Base-by-base conservation (phyloP, 2,113 vertebrate species). In the Dipodomys ordii region DNA sequence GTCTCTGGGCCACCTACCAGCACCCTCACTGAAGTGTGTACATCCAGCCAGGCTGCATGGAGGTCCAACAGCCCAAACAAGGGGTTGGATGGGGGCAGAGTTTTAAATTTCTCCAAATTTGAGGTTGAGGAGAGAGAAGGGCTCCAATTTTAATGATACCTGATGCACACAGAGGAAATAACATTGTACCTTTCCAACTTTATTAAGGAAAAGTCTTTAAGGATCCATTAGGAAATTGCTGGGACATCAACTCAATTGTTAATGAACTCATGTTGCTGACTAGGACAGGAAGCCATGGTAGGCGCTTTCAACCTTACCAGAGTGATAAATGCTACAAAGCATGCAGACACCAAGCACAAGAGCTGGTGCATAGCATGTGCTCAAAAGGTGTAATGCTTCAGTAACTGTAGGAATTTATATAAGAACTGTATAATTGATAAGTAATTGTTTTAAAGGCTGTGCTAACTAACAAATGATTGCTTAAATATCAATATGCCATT, bases 381-480 rank as follows among this genome's bases (percentile, higher is more conserved):
- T 83, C 77, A 74, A 35, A 69, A 53, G 68, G 68, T 57, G 32
- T 64, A 30, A 81, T 44, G 62, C 9, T 57, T 85, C 30, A 32
- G 12, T 12, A 19, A 46, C 12, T 20, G 6, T 22, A 71, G 44
- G 28, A 94, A 67, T 1, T 53, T 44, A 15, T 1, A 15, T 23
- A n/a, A 12, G 49, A 49, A 49, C 49, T 49, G 39, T 39, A 2
- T 65, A 39, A 53, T 71, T 69, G 49, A 60, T 3, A 86, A 90
- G 23, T n/a, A 83, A 69, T 76, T 90, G 3, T 5, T 71, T 84
- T 15, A 87, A 77, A 85, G 69, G 16, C 57, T 93, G 53, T 78
- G 57, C 62, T 77, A 7, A 64, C 73, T 84, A 78, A 74, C 64
- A 77, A 87, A 44, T 72, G 10, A 78, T 77, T 67, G 2, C 39